Evolutionary conservation across 2,113 vertebrate genomes (phyloP).

Genomic region (Dendropsophus ebraccatus): DNA sequence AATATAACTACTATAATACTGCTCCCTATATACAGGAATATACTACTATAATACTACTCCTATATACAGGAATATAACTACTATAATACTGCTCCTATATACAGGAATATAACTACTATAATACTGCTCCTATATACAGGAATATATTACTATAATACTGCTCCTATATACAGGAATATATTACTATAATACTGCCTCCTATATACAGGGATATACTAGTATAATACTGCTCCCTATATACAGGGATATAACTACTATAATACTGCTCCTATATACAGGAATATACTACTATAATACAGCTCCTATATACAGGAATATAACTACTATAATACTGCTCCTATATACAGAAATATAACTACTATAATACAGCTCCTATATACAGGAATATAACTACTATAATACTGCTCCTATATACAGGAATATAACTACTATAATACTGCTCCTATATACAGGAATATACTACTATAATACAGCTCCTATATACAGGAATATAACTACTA

Average conservation of each 20-base stretch:
- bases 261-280: constrained; percentile 3
- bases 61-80: no score
- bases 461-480: background rate
- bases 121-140: background rate
- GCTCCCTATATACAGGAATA: no score
- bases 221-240: constrained; percentile 3
- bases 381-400: background rate
- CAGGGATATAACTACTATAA: constrained; percentile 1
- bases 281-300: constrained; percentile 6
- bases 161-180: background rate
- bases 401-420: background rate
- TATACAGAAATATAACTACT: background rate
- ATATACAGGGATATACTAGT: constrained; percentile 7
- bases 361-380: background rate
- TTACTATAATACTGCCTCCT: constrained; percentile 2
- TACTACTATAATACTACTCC: no score
- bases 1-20: no score
- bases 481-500: background rate
- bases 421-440: constrained; percentile 15
- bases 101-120: constrained; percentile 12
- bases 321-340: background rate
- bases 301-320: background rate
- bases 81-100: background rate
- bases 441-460: background rate
- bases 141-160: constrained; percentile 3